Base-by-base conservation (phyloP, 2,113 vertebrate species). In the Castor canadensis region DNA sequence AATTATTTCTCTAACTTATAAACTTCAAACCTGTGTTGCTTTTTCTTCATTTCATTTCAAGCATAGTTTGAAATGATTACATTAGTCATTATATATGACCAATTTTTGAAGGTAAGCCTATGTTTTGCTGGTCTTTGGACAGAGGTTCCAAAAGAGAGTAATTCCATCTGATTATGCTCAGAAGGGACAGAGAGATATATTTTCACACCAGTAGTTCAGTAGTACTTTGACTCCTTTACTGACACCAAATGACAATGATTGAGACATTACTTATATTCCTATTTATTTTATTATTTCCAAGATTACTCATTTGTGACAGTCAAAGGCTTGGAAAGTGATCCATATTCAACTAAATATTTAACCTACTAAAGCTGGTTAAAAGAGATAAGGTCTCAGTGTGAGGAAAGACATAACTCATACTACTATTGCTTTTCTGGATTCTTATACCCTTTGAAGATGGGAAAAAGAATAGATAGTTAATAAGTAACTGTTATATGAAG, bases 321-420 rank as follows among this genome's bases (percentile, higher is more conserved):
- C 22, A 60, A 28, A 28, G 28, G 58, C 67, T n/a, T 77, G 30
- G 0, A 5, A 67, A 5, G 9, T 64, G 45, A 72, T 85, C 38
- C 47, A 82, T 56, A 77, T 84, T 95, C 26, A 93, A 47, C 16
- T 82, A n/a, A n/a, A n/a, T n/a, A n/a, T n/a, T 56, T 95, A 19
- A 49, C 38, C 26, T 85, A 64, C 56, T 45, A 94, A 73, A 88
- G 81, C n/a, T 91, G 28, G 79, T 45, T 3, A 30, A 5, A 82
- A 16, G 6, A 67, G 9, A 86, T 13, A 81, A 89, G 80, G 62
- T n/a, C n/a, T n/a, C n/a, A n/a, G n/a, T n/a, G n/a, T n/a, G 4
- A 71, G 30, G 47, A 64, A 83, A 85, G 1, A 91, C 2, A 19
- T 52, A 54, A 60, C 9, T 73, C 8, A 76, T 5, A 26, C 5